Conservation (phyloP, 2,888 invertebrate species). For the Bhutanitis thaidina region DNA sequence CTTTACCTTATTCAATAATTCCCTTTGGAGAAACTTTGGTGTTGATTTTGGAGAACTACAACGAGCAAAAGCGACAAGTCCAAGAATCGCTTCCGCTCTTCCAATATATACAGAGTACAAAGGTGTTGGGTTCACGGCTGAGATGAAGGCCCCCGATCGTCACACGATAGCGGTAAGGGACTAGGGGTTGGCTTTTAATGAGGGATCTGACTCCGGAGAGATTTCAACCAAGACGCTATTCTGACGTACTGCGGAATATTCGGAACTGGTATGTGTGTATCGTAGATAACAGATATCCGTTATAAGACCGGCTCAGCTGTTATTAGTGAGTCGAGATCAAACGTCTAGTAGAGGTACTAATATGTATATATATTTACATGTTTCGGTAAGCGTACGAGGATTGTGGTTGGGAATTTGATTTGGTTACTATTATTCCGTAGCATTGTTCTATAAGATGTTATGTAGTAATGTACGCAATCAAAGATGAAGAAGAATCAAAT, state of each 20-base stretch:
- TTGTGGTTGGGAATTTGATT: slow-evolving; percentile 10
- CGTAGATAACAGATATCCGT: slow-evolving; percentile 17
- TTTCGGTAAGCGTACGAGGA: slow-evolving; percentile 5
- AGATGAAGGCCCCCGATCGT: slow-evolving; percentile 43
- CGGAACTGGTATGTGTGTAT: slow-evolving; percentile 12
- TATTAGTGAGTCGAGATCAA: slow-evolving; percentile 19
- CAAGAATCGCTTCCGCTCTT: slow-evolving; percentile 5
- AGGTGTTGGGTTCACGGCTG: slow-evolving; percentile 36
- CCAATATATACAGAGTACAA: slow-evolving; percentile 1
- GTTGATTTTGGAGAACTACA: no score
- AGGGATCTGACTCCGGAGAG: slow-evolving; percentile 37
- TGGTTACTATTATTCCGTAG: not conserved
- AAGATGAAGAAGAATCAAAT: no score
- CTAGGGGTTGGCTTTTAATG: slow-evolving; percentile 49
- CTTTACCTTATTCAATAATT: no score
- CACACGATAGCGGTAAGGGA: slow-evolving; percentile 45
- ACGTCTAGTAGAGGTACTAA: slow-evolving; percentile 9
- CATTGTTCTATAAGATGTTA: not conserved
- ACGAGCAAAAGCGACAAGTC: not conserved
- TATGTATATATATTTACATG: slow-evolving; percentile 2
- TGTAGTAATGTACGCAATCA: not conserved
- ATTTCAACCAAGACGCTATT: slow-evolving; percentile 16
- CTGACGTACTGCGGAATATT: slow-evolving; percentile 10
- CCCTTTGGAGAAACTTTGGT: no score
- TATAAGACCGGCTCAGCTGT: slow-evolving; percentile 17